Conservation (phyloP, 2,888 invertebrate genomes). For the Heliconius sara region DNA sequence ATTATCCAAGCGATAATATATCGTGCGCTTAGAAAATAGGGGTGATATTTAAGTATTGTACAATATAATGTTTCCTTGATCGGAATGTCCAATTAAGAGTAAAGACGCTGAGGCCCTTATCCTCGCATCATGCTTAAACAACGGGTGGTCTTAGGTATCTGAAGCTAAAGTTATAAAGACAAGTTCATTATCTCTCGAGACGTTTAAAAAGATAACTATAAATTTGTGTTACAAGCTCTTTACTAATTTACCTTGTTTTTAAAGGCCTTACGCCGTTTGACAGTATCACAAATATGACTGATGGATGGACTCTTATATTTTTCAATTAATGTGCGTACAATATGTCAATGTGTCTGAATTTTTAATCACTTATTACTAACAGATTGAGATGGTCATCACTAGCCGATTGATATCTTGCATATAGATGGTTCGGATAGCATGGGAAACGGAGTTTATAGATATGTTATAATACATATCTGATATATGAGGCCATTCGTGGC, state of each 20-base stretch:
- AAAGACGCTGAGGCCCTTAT: conserved; percentile 38
- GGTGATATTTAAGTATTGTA: neutral
- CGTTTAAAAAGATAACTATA: neutral
- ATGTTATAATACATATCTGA: too few species aligned
- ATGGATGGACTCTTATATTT: neutral
- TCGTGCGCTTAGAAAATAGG: neutral
- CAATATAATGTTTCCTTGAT: conserved; percentile 15
- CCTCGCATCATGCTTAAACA: conserved; percentile 33
- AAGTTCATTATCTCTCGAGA: neutral
- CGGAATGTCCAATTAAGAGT: conserved; percentile 47
- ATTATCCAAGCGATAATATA: neutral
- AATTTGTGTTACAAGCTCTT: conserved; percentile 2
- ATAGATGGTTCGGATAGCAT: neutral
- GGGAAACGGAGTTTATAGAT: neutral
- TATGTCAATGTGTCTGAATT: neutral
- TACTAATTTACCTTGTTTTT: neutral
- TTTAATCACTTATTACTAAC: neutral
- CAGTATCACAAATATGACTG: too few species aligned
- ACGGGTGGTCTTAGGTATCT: conserved; percentile 31
- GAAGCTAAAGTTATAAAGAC: conserved; percentile 14
- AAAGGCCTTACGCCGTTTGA: neutral
- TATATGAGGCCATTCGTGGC: too few species aligned
- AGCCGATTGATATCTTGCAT: too few species aligned
- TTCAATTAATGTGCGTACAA: neutral
- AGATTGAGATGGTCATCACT: neutral